Evolutionary conservation across 2,113 vertebrate species (phyloP).

Genomic region (Larimichthys crocea): DNA sequence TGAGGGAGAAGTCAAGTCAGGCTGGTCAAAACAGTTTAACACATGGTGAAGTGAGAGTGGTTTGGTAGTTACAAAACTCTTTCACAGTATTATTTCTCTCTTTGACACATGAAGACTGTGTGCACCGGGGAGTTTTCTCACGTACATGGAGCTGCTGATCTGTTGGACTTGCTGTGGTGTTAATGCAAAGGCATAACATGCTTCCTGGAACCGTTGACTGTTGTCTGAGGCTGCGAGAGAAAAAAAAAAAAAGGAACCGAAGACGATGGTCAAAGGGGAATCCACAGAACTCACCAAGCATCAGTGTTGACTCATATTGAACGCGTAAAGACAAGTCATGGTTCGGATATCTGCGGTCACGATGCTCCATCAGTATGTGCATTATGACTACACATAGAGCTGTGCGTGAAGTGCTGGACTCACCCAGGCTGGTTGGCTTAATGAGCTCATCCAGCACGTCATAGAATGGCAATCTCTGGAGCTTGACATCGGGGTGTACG

Average conservation of each 20-base stretch:
- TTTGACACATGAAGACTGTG: neutral
- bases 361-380: conserved; percentile 3
- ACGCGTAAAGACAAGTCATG: neutral
- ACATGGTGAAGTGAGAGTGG: neutral
- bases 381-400: conserved; percentile 19
- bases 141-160: conserved; percentile 99
- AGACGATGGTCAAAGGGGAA: conserved; percentile 15
- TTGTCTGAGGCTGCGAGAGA: conserved; percentile 90
- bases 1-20: conserved; percentile 23
- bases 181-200: conserved; percentile 97
- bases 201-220: conserved; percentile 98
- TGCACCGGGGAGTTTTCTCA: conserved; percentile 41
- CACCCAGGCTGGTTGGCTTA: conserved; percentile 97
- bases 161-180: conserved; percentile 98
- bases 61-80: neutral
- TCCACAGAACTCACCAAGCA: neutral
- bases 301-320: neutral
- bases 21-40: neutral
- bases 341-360: conserved; percentile 5
- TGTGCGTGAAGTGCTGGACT: conserved; percentile 64
- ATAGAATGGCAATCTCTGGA: conserved; percentile 98
- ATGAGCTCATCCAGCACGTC: conserved; percentile 98
- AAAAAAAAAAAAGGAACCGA: conserved; percentile 29
- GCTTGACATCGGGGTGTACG: conserved; percentile 98
- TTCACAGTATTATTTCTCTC: conserved; percentile 9